A percentile compares a stretch with the other conserved stretches of the same genome.
Evolutionary conservation across 2,797 vertebrate genomes (phyloP).

Genomic region (Arrhamphus sclerolepis): DNA sequence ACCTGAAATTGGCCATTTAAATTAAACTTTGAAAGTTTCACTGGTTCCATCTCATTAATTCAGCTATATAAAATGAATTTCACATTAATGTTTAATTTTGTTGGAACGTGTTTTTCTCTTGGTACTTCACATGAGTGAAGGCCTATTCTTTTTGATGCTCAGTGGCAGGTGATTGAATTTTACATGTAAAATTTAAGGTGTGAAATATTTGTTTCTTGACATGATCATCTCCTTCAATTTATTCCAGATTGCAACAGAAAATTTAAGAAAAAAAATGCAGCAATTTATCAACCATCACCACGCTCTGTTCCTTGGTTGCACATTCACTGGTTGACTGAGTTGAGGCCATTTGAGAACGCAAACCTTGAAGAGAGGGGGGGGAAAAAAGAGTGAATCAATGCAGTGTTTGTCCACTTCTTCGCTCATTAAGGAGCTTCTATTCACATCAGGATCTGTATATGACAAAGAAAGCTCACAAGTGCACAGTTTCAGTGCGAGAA

Average conservation of each 20-base stretch:
- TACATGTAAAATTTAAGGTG: neutral
- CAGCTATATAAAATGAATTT: too few relatives aligned
- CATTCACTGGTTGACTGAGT: conserved; percentile 55
- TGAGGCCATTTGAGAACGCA: conserved; percentile 63
- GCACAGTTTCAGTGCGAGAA: conserved; percentile 78
- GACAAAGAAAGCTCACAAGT: conserved; percentile 81
- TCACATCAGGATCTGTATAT: conserved; percentile 66
- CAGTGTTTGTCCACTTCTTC: conserved; percentile 72
- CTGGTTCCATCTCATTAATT: too few relatives aligned
- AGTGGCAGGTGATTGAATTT: neutral
- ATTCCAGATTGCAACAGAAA: neutral
- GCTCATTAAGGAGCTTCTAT: conserved; percentile 78
- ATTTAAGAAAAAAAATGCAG: neutral
- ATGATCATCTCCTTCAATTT: neutral
- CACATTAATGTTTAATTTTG: too few relatives aligned
- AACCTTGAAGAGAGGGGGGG: conserved; percentile 19
- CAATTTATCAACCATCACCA: conserved; percentile 22
- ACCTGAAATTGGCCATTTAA: too few relatives aligned
- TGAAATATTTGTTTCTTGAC: neutral
- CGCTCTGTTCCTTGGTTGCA: conserved; percentile 44
- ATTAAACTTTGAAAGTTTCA: too few relatives aligned
- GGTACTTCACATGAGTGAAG: too few relatives aligned
- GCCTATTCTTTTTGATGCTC: neutral
- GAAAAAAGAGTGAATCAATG: conserved; percentile 71
- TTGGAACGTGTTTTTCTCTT: too few relatives aligned